These are phyloP conservation scores for Cryptus armator DNA, from an alignment of 2,888 invertebrate genomes.

Conservation along the genomic window DNA sequence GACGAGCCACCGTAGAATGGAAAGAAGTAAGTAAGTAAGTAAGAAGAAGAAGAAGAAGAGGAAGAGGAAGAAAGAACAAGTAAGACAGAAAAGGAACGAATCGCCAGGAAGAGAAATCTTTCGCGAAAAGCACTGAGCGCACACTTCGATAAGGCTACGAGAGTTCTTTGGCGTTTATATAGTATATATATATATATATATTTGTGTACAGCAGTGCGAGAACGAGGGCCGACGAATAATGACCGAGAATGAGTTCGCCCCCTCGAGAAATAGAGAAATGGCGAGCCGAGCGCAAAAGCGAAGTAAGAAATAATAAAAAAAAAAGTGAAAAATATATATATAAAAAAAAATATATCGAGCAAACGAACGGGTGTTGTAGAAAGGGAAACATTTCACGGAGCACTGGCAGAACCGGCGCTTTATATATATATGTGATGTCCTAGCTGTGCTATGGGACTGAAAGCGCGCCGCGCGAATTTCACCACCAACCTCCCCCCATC, in stretches of 20 bases:
- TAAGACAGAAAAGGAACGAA: slow-evolving; percentile 8
- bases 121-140: slow-evolving; percentile 48
- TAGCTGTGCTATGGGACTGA: slow-evolving; percentile 11
- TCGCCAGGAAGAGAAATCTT: slow-evolving; percentile 41
- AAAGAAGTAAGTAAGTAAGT: slow-evolving; percentile 10
- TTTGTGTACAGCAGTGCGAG: neutral
- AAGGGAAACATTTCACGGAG: slow-evolving; percentile 50
- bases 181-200: neutral
- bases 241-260: slow-evolving; percentile 41
- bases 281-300: slow-evolving; percentile 32
- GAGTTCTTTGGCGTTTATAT: neutral
- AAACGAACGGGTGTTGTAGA: slow-evolving; percentile 32
- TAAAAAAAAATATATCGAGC: slow-evolving; percentile 18
- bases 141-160: slow-evolving; percentile 26
- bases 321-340: neutral
- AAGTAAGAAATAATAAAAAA: slow-evolving; percentile 41
- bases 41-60: neutral
- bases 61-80: neutral
- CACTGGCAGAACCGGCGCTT: slow-evolving; percentile 29
- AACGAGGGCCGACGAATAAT: slow-evolving; percentile 15
- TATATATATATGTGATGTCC: neutral
- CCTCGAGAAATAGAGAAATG: slow-evolving; percentile 46
- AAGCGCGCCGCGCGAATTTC: slow-evolving; percentile 39
- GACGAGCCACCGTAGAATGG: slow-evolving; percentile 1
- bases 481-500: neutral